Evolutionary conservation across 2,888 invertebrate species (phyloP).

Genomic region (Synanthedon andrenaeformis): DNA sequence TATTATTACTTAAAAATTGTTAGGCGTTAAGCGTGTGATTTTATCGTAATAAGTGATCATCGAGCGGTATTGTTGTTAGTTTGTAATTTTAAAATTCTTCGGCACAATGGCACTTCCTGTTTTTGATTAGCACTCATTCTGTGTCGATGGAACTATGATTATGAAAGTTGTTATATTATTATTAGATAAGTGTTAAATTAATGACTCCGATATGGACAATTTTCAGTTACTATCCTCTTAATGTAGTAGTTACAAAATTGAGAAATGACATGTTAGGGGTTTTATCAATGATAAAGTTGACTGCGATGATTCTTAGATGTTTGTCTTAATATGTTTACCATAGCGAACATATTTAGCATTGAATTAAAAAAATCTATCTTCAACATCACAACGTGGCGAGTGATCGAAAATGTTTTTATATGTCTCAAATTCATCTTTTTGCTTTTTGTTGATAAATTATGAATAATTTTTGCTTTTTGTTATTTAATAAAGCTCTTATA

Average conservation of each 20-base stretch:
- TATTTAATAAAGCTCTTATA: conserved; percentile 13
- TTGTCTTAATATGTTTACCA: conserved; percentile 19
- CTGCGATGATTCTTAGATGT: conserved; percentile 50
- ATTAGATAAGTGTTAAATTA: conserved; percentile 71
- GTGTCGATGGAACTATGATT: conserved; percentile 69
- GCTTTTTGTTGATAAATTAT: conserved; percentile 10
- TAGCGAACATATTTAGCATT: too few species aligned
- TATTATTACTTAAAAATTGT: conserved; percentile 71
- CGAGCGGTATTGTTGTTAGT: conserved; percentile 70
- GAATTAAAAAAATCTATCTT: conserved; percentile 13
- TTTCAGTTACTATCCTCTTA: conserved; percentile 67
- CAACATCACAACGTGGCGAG: conserved; percentile 37
- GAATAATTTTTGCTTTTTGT: conserved; percentile 33
- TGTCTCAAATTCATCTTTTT: conserved; percentile 45
- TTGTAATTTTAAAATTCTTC: conserved; percentile 59
- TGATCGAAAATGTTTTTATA: conserved; percentile 49
- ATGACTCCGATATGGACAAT: conserved; percentile 68
- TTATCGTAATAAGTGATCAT: conserved; percentile 68
- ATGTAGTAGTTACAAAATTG: conserved; percentile 62
- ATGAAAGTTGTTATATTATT: conserved; percentile 70
- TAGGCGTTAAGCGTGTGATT: conserved; percentile 71
- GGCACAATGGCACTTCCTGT: conserved; percentile 71
- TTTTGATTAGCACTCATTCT: conserved; percentile 71
- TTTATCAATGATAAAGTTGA: conserved; percentile 70
- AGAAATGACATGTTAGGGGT: conserved; percentile 67